Base-by-base conservation (phyloP, 2,888 invertebrate species). In the Xanthorhoe designata region DNA sequence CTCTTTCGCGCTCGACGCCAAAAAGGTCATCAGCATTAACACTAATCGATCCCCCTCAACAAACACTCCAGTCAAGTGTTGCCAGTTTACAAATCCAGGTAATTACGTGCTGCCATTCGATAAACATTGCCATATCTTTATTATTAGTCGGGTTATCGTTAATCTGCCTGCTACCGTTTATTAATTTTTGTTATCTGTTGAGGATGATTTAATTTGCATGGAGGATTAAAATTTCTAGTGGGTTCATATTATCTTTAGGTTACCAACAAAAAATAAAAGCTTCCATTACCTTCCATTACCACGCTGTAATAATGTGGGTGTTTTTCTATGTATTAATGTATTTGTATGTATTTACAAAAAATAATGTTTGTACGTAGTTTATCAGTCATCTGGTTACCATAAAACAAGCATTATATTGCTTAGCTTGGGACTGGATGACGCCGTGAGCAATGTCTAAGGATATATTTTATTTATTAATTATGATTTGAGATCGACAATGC, bases 41-140 rank as follows among this genome's bases (percentile, higher is more conserved):
- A 77, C 42, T 24, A 54, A 74, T 77, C 66, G 72, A 73, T 75
- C 51, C 51, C 66, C 73, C 69, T 42, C 18, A 32, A 24, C 38
- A 72, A 70, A 61, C 77, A 82, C 79, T 83, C 57, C 1, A 76
- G 3, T 79, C 67, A 60, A 84, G 87, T 84, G 78, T 78, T 80
- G 78, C 80, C 78, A 81, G 79, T 77, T 77, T 69, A 77, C 78
- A 85, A 89, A 88, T 88, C 87, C 82, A 76, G 80, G 80, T 83
- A 86, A 87, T 89, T 86, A 82, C 85, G 82, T 88, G 89, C 87
- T 88, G 81, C 85, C 85, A 85, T 91, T 75, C 91, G 90, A 90
- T 91, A 86, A 64, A 54, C 17, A 50, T 78, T 78, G 70, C 74
- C 74, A 73, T 76, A 76, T 78, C 79, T 75, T 73, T 72, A 72